Conservation (phyloP, 2,113 vertebrate species). For the Tenrec ecaudatus region DNA sequence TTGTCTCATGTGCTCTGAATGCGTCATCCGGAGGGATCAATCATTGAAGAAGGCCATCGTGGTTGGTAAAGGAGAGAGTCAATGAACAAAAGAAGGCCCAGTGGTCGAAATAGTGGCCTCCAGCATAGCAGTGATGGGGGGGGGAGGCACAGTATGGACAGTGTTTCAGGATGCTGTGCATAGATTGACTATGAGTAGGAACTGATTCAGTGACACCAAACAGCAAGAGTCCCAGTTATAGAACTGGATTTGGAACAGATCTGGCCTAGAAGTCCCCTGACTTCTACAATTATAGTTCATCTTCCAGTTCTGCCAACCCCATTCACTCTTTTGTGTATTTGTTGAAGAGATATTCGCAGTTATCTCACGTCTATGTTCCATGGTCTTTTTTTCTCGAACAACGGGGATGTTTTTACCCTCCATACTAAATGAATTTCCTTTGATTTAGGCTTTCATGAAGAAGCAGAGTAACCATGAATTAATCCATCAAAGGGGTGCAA, state of each 20-base stretch:
- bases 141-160: too few relatives aligned
- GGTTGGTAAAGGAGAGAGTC: neutral
- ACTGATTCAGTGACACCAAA: neutral
- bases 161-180: too few relatives aligned
- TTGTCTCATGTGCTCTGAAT: neutral
- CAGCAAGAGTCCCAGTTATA: neutral
- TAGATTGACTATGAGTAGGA: neutral
- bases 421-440: conserved; percentile 39
- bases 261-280: neutral
- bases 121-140: neutral
- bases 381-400: neutral
- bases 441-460: conserved; percentile 52
- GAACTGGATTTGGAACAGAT: neutral
- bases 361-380: neutral
- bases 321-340: neutral
- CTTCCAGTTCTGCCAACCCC: neutral
- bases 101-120: neutral
- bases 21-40: too few relatives aligned
- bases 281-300: neutral
- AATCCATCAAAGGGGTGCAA: conserved; percentile 49
- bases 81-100: neutral
- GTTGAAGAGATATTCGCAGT: neutral
- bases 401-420: neutral
- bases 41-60: neutral
- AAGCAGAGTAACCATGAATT: conserved; percentile 32